Percentiles rank a stretch among this genome's conserved stretches.
Conservation (phyloP, 2,113 vertebrate genomes). For the Hystrix brachyura region DNA sequence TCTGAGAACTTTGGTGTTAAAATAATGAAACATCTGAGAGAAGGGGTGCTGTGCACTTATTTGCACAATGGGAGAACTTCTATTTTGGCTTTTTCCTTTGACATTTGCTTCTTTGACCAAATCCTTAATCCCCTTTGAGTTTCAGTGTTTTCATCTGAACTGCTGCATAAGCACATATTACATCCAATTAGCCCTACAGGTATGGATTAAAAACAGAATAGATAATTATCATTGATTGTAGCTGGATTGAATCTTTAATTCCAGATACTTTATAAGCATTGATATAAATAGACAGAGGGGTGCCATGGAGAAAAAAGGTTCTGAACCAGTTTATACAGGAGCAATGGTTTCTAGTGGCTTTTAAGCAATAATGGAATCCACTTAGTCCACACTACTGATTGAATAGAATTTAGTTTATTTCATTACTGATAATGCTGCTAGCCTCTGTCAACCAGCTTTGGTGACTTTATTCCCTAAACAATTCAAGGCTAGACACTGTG, state of each 20-base stretch:
- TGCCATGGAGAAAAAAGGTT: neutral
- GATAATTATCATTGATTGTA: neutral
- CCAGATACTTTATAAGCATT: constrained; percentile 10
- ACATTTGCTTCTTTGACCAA: constrained; percentile 17
- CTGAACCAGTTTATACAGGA: neutral
- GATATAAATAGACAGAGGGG: constrained; percentile 10
- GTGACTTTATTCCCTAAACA: constrained; percentile 61
- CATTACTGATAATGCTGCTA: constrained; percentile 25
- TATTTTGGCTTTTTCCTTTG: constrained; percentile 27
- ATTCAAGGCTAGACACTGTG: constrained; percentile 5
- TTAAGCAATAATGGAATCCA: constrained; percentile 54
- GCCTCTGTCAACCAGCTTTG: constrained; percentile 7
- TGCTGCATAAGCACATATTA: neutral
- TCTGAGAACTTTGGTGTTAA: constrained; percentile 38
- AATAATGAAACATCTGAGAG: constrained; percentile 45
- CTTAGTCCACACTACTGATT: neutral
- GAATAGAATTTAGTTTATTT: constrained; percentile 48
- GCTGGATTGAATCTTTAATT: constrained; percentile 28
- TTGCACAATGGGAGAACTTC: neutral
- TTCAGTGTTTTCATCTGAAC: constrained; percentile 53
- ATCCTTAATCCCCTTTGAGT: constrained; percentile 44
- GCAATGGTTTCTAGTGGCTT: neutral
- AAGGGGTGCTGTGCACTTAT: neutral
- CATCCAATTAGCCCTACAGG: constrained; percentile 1
- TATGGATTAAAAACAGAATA: constrained; percentile 51